These are phyloP conservation scores for Aurelia sp. DNA, from an alignment of 30 jellyfish, hydroid and myxozoan genomes.

Conservation along the genomic window DNA sequence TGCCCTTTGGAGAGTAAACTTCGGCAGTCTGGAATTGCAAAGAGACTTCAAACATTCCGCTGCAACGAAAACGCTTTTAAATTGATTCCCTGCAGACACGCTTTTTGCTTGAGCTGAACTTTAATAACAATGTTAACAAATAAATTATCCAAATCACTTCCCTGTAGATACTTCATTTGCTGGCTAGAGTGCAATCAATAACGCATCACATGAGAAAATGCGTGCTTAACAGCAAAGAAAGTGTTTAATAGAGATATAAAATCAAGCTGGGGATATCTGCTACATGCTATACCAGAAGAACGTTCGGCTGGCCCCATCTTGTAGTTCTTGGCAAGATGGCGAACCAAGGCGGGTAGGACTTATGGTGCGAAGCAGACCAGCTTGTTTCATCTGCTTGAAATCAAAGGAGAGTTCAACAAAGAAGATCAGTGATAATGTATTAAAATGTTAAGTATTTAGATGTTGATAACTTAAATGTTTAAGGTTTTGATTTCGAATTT, in stretches of 20 bases:
- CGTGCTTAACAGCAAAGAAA: constrained; percentile 5
- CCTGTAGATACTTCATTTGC: too few relatives aligned
- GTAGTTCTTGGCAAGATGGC: constrained; percentile 74
- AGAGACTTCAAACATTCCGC: too few relatives aligned
- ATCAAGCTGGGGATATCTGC: constrained; percentile 74
- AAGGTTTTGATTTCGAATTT: too few relatives aligned
- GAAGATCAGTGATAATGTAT: background rate
- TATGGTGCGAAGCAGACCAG: constrained; percentile 42
- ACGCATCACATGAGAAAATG: background rate
- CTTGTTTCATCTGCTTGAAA: constrained; percentile 57
- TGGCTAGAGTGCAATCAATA: background rate
- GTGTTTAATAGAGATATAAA: constrained; percentile 12
- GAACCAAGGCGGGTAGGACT: constrained; percentile 32
- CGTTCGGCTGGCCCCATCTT: constrained; percentile 73
- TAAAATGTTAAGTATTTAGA: background rate
- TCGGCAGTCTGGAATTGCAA: too few relatives aligned
- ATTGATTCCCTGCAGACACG: too few relatives aligned
- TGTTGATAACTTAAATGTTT: too few relatives aligned
- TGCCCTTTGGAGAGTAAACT: too few relatives aligned
- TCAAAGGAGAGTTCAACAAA: background rate
- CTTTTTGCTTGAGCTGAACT: too few relatives aligned
- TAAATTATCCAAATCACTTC: too few relatives aligned
- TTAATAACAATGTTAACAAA: too few relatives aligned
- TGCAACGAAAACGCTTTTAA: too few relatives aligned
- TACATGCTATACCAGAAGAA: constrained; percentile 3